phyloP scores from a whole-genome alignment of 2,113 vertebrate genomes.

The Chloropsis hardwickii region DNA sequence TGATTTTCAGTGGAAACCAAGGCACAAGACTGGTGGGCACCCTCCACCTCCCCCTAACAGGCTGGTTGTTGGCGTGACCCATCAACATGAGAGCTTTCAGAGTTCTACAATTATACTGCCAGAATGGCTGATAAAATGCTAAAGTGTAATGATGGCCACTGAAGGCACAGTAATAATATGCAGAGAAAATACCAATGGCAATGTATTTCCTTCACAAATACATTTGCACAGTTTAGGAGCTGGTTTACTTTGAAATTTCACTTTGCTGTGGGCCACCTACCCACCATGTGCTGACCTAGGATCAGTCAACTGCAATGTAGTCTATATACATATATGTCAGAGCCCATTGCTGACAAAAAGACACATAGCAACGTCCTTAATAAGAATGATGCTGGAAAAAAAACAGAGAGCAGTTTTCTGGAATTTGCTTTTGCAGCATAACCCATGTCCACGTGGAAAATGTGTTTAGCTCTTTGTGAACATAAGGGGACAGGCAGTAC shows the following conservation, averaged over 20 bases:
- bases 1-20: background rate
- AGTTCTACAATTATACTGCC: background rate
- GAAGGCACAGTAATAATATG: background rate
- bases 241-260: background rate
- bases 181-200: background rate
- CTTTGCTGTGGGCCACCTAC: background rate
- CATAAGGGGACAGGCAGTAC: background rate
- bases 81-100: background rate
- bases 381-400: background rate
- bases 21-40: background rate
- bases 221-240: background rate
- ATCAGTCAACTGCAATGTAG: background rate
- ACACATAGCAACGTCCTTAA: accelerated
- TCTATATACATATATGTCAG: background rate
- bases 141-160: background rate
- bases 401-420: background rate
- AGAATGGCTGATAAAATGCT: background rate
- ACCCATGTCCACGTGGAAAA: background rate
- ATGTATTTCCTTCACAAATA: background rate
- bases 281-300: background rate
- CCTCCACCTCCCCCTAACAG: background rate
- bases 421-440: background rate
- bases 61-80: background rate
- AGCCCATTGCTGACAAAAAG: background rate
- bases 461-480: background rate